A percentile compares a stretch with the other conserved stretches of the same genome.
These are phyloP conservation scores for Zygogramma bicolorata DNA, from an alignment of 2,888 invertebrate genomes.

Conservation along the genomic window DNA sequence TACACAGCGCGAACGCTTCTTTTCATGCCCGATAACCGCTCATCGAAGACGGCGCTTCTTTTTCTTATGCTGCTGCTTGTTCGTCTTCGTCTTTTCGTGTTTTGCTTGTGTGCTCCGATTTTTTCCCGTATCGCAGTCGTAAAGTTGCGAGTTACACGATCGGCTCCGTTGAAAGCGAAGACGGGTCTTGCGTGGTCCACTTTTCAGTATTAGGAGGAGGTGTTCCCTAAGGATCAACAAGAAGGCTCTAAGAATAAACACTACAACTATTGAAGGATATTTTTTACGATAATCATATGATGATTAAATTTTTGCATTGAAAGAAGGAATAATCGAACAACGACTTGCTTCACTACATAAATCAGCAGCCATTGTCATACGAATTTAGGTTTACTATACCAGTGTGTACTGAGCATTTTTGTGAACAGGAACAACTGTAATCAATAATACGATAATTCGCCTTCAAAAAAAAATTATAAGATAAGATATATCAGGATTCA, in stretches of 20 bases:
- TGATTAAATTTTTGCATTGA: no score
- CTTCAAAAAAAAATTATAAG: no score
- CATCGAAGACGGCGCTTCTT: slow-evolving; percentile 14
- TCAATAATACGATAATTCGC: no score
- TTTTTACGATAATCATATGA: no score
- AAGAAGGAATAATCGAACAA: no score
- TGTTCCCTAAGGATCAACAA: background rate
- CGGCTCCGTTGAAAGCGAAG: background rate
- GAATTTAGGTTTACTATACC: no score
- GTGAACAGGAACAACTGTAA: no score
- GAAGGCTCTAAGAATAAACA: background rate
- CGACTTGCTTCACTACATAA: no score
- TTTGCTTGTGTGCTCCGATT: slow-evolving; percentile 7
- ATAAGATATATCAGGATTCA: no score
- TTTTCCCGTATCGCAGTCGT: slow-evolving; percentile 3
- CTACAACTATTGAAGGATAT: no score
- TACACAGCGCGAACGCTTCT: slow-evolving; percentile 18
- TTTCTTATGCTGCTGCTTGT: background rate
- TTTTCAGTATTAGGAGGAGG: background rate
- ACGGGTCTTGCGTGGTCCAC: background rate
- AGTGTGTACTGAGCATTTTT: no score
- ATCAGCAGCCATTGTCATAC: no score
- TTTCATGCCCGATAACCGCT: slow-evolving; percentile 16
- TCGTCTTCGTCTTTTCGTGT: slow-evolving; percentile 21
- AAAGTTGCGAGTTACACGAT: background rate